These are phyloP conservation scores for Lepidothrix coronata DNA, from an alignment of 2,113 vertebrate species.

Conservation along the genomic window DNA sequence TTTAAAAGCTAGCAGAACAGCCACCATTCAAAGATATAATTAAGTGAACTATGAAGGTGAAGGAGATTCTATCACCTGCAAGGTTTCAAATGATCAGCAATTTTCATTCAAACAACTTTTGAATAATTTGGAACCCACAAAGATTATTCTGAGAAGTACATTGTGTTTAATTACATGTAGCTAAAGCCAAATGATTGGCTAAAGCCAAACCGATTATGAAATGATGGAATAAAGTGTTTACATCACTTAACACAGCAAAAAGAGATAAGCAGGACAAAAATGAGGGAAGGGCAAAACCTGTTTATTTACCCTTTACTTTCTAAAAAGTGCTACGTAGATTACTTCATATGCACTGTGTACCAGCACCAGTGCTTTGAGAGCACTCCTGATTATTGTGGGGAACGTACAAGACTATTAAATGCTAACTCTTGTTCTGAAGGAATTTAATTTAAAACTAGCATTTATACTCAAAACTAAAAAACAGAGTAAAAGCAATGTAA, in stretches of 20 bases:
- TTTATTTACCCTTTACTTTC: not conserved
- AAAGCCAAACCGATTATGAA: not conserved
- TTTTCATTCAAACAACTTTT: conserved; percentile 2
- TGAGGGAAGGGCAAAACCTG: not conserved
- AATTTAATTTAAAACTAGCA: not conserved
- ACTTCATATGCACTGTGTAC: not conserved
- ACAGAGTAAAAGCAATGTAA: not conserved
- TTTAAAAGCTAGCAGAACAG: conserved; percentile 23
- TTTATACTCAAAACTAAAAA: not conserved
- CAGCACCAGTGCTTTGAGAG: not conserved
- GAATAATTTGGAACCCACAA: not conserved
- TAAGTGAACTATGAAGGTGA: not conserved
- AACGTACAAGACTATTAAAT: not conserved
- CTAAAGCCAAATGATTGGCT: not conserved
- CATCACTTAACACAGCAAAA: not conserved
- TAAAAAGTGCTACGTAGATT: not conserved
- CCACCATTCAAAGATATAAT: not conserved
- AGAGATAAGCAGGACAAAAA: not conserved
- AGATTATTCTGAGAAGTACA: conserved; percentile 22
- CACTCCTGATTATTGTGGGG: not conserved
- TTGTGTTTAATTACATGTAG: not conserved
- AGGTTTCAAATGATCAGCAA: not conserved
- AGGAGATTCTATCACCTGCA: not conserved
- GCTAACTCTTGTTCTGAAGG: not conserved
- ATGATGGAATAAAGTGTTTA: not conserved